Percentiles rank a stretch among this genome's conserved stretches.
phyloP scores from a whole-genome alignment of 2,113 vertebrate species.

The Suncus etruscus region DNA sequence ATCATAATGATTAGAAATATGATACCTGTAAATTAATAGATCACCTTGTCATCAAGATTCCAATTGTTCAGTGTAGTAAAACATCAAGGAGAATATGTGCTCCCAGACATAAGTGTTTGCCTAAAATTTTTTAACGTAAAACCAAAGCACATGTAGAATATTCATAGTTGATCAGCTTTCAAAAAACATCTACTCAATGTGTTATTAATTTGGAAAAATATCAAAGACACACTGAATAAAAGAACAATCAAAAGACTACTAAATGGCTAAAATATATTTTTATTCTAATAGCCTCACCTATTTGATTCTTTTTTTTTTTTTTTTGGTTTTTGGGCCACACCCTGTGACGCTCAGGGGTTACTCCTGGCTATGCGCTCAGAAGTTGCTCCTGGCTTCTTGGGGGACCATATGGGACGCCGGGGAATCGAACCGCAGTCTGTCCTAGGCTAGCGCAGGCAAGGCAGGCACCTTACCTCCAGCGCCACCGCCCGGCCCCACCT shows the following conservation, averaged over 20 bases:
- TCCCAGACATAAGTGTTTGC: background rate
- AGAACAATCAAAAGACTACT: background rate
- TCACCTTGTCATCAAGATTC: slow-evolving; percentile 8
- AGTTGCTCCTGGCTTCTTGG: too few relatives aligned
- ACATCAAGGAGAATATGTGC: background rate
- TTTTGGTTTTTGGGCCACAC: too few relatives aligned
- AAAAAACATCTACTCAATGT: background rate
- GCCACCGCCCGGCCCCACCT: too few relatives aligned
- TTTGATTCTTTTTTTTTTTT: too few relatives aligned
- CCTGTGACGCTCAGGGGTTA: too few relatives aligned
- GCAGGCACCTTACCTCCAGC: too few relatives aligned
- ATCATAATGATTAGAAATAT: background rate
- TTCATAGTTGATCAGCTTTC: background rate
- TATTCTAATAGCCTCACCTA: background rate
- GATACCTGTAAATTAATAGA: background rate
- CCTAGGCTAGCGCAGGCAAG: too few relatives aligned
- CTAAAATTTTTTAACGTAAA: background rate
- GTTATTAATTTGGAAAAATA: background rate
- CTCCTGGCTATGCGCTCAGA: too few relatives aligned
- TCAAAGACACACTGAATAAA: background rate
- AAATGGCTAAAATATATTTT: slow-evolving; percentile 13
- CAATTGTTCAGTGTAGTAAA: background rate
- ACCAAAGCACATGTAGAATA: background rate
- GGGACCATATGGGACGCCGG: too few relatives aligned
- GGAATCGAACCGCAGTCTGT: too few relatives aligned